These are phyloP conservation scores for Anastrepha obliqua DNA, from an alignment of 1,140 invertebrate genomes.

Conservation along the genomic window DNA sequence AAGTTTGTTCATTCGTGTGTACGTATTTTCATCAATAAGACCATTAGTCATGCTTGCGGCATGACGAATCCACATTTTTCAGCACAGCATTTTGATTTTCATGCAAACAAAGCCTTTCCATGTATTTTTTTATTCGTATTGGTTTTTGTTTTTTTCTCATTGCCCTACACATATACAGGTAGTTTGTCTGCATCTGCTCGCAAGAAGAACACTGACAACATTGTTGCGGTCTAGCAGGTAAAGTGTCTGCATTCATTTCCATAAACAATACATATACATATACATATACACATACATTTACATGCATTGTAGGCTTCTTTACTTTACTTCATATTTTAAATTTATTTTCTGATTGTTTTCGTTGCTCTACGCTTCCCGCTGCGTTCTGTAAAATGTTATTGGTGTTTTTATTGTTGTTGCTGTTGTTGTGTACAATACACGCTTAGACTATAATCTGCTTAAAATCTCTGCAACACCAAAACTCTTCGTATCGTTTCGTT, in stretches of 20 bases:
- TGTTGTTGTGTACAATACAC: slow-evolving; percentile 17
- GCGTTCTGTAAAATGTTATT: not conserved
- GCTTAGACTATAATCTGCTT: slow-evolving; percentile 24
- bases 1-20: not conserved
- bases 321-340: not conserved
- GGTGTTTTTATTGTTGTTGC: slow-evolving; percentile 22
- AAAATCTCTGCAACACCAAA: slow-evolving; percentile 48
- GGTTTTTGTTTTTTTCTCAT: not conserved
- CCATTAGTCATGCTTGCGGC: slow-evolving; percentile 45
- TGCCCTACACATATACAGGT: not conserved
- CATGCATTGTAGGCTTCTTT: not conserved
- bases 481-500: not conserved
- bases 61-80: slow-evolving; percentile 49
- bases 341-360: slow-evolving; percentile 36
- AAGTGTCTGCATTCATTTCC: not conserved
- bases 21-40: not conserved
- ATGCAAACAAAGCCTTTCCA: slow-evolving; percentile 32
- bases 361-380: slow-evolving; percentile 8
- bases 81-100: slow-evolving; percentile 33
- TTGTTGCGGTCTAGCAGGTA: slow-evolving; percentile 27
- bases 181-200: slow-evolving; percentile 34
- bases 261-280: not conserved
- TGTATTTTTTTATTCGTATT: not conserved
- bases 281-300: not conserved
- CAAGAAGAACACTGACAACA: not conserved